phyloP scores from a whole-genome alignment of 37 sponge, comb jelly and placozoan genomes.

The Ephydatia muelleri region DNA sequence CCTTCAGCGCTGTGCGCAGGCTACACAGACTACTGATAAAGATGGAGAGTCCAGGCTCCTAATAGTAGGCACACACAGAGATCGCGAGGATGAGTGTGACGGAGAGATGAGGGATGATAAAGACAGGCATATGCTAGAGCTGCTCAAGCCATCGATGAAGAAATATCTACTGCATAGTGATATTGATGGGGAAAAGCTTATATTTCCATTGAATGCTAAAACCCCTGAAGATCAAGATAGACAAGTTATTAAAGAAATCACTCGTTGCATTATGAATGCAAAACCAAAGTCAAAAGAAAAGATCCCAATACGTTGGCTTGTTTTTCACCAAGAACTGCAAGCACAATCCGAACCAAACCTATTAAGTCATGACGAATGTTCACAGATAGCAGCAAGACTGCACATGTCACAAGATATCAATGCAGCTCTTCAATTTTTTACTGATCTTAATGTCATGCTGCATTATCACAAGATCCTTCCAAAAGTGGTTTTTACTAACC shows the following conservation, averaged over 20 bases:
- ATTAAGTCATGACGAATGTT: background rate
- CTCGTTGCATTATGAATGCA: background rate
- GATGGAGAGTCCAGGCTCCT: background rate
- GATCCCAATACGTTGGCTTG: background rate
- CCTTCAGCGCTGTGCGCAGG: background rate
- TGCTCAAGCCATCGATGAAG: background rate
- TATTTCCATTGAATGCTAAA: background rate
- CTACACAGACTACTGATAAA: background rate
- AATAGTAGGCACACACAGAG: background rate
- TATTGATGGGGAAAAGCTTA: background rate
- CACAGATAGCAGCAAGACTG: background rate
- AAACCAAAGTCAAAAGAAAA: background rate
- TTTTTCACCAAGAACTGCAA: background rate
- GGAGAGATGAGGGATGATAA: background rate
- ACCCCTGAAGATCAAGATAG: background rate
- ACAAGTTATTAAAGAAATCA: background rate
- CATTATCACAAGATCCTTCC: background rate
- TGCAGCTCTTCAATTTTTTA: background rate
- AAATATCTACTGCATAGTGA: background rate
- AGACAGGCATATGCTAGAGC: background rate
- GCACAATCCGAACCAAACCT: too few relatives aligned
- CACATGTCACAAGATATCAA: background rate
- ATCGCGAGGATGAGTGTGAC: background rate
- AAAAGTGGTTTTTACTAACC: background rate
- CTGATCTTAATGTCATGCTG: background rate